Evolutionary conservation across 2,797 vertebrate species (phyloP), one percentile per base, ranked within the genome.

Genomic region (Chanos chanos): DNA sequence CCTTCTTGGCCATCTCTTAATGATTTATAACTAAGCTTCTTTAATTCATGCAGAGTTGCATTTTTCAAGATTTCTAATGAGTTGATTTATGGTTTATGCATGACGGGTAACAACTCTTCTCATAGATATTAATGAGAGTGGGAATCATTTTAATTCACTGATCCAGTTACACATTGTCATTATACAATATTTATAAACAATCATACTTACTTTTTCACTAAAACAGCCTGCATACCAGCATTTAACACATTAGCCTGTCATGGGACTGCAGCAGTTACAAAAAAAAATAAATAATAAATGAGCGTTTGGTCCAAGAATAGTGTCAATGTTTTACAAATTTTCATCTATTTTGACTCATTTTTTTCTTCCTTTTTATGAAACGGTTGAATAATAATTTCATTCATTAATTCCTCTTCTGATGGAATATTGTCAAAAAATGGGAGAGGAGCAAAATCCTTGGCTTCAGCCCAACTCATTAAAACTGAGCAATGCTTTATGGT

Each of bases 391-490:
- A 68, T 68, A 50, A 57, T 18, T 45, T 10, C 13, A 79, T 80
- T 84, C 79, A 85, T 86, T 87, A 85, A 83, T 83, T 73, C 75
- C 64, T 77, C 77, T 77, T 75, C 59, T 64, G 73, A 73, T 75
- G 73, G 84, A 83, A 81, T 60, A 61, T 61, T 64, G 57, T 84
- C 79, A 82, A 81, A 80, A 76, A 60, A n/a, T n/a, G n/a, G n/a
- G 77, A 75, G 78, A 54, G 13, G 16, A 64, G n/a, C 81, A 81
- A 81, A 78, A 77, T 81, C 66, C 53, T 76, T 85, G 85, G 85
- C 81, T 76, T 52, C 36, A 1, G 49, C 80, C 83, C 85, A 86
- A 76, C 76, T 86, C 82, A 85, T 87, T 86, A 86, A 71, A 81
- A 72, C 70, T 64, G 51, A 69, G 78, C 79, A 74, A 77, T 50